These are phyloP conservation scores for Silurus aristotelis DNA, from an alignment of 2,797 vertebrate genomes.

Conservation along the genomic window DNA sequence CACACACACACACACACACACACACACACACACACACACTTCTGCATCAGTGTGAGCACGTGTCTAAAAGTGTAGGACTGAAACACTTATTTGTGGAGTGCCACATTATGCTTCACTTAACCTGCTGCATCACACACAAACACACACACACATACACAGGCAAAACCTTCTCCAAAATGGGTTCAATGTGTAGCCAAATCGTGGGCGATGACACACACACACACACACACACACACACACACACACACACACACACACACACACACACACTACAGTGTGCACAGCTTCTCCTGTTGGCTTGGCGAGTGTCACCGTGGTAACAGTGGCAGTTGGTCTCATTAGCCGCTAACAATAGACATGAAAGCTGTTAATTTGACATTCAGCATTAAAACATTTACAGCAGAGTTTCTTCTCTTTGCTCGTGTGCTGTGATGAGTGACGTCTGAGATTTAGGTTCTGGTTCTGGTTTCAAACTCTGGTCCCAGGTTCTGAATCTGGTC, in stretches of 20 bases:
- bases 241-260: constrained; percentile 18
- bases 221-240: constrained; percentile 19
- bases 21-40: background rate
- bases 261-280: constrained; percentile 21
- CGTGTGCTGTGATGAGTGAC: no score
- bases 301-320: background rate
- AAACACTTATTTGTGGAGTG: constrained; percentile 5
- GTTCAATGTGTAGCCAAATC: background rate
- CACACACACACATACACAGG: background rate
- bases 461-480: no score
- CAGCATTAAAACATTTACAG: background rate
- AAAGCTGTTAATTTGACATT: constrained; percentile 7
- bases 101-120: constrained; percentile 7
- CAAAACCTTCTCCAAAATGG: background rate
- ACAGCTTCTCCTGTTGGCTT: background rate
- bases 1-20: constrained; percentile 3
- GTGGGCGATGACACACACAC: background rate
- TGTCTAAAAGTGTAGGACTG: background rate
- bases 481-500: no score
- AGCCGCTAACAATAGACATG: background rate
- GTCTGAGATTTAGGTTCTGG: background rate
- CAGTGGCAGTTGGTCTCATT: constrained; percentile 10
- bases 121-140: background rate
- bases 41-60: background rate
- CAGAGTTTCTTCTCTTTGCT: background rate